These are phyloP conservation scores for Macrobrachium rosenbergii DNA, from an alignment of 1,140 invertebrate species.

Conservation along the genomic window DNA sequence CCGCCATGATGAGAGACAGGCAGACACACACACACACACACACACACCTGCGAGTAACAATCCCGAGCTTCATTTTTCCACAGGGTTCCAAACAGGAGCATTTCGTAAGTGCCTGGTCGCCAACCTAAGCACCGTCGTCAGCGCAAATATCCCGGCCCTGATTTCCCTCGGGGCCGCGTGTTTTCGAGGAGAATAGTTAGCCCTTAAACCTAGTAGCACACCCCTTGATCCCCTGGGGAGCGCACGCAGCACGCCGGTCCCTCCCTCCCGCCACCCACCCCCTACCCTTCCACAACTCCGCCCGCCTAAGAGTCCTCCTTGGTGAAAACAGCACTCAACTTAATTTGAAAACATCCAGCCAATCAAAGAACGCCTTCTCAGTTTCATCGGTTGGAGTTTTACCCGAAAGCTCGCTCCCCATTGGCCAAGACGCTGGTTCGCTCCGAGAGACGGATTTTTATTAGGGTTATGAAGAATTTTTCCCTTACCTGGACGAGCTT, in stretches of 20 bases:
- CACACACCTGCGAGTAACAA: background rate
- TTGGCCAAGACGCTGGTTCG: slow-evolving; percentile 10
- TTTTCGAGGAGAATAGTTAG: slow-evolving; percentile 38
- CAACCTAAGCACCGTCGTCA: slow-evolving; percentile 48
- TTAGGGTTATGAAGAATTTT: background rate
- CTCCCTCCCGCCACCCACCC: no score
- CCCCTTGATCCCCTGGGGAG: no score
- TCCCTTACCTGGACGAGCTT: background rate
- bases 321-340: slow-evolving; percentile 58
- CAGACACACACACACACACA: background rate
- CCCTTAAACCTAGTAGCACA: no score
- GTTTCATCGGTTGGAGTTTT: slow-evolving; percentile 27
- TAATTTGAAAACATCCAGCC: slow-evolving; percentile 59
- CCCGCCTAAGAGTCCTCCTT: no score
- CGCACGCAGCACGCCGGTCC: no score
- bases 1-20: background rate
- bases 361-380: slow-evolving; percentile 49
- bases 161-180: slow-evolving; percentile 56
- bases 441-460: slow-evolving; percentile 11
- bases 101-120: slow-evolving; percentile 2
- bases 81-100: background rate
- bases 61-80: background rate
- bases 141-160: slow-evolving; percentile 51
- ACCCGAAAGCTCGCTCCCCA: slow-evolving; percentile 20
- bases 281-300: no score